Percentiles rank a stretch among this genome's conserved stretches.
Conservation (phyloP, 2,113 vertebrate species). For the Polypterus bichir region DNA sequence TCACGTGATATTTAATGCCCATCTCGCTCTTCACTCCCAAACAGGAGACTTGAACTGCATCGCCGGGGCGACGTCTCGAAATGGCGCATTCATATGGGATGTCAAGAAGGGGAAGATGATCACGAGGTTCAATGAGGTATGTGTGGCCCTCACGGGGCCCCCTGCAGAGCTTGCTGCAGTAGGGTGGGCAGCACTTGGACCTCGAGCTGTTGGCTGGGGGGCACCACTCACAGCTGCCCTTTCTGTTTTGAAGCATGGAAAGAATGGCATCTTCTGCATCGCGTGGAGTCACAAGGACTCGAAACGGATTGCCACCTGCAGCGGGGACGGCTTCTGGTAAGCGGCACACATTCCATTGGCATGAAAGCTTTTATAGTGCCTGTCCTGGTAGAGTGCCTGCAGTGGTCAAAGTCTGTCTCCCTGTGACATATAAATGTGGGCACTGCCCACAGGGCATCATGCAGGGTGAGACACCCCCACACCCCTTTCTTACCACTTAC, state of each 20-base stretch:
- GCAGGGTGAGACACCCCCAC: too few species aligned
- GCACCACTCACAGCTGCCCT: not conserved
- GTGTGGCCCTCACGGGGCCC: constrained; percentile 1
- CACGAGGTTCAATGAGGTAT: constrained; percentile 84
- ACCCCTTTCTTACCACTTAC: too few species aligned
- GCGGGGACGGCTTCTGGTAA: constrained; percentile 90
- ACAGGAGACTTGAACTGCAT: constrained; percentile 89
- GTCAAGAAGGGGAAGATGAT: constrained; percentile 82
- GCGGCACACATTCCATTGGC: constrained; percentile 18
- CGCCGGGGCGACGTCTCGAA: constrained; percentile 81
- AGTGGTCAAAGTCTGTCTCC: too few species aligned
- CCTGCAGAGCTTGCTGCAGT: too few species aligned
- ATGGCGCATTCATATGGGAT: constrained; percentile 95
- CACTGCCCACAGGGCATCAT: too few species aligned
- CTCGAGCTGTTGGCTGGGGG: too few species aligned
- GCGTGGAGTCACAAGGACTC: constrained; percentile 98
- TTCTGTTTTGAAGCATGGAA: constrained; percentile 71
- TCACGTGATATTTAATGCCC: too few species aligned
- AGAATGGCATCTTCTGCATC: constrained; percentile 92
- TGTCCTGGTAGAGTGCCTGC: too few species aligned
- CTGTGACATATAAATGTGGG: too few species aligned
- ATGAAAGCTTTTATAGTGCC: too few species aligned
- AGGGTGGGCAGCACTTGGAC: too few species aligned
- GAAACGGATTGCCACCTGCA: constrained; percentile 93
- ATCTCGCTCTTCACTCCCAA: not conserved